phyloP scores from a whole-genome alignment of 2,113 vertebrate species.

The Seriola aureovittata region DNA sequence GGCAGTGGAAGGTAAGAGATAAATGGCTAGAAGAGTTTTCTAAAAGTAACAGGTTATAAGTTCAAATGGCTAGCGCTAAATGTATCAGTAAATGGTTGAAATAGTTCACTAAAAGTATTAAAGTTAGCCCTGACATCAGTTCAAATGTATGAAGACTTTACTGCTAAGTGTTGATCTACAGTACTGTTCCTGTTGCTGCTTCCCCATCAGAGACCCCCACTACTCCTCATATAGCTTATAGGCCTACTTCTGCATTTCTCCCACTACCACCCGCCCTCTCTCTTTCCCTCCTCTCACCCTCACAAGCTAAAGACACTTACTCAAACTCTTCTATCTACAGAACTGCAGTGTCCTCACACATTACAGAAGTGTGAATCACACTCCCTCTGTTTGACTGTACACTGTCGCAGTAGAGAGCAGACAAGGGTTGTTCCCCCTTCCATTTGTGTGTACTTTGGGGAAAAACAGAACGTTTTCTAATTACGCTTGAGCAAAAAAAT shows the following conservation, averaged over 20 bases:
- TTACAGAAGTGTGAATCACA: background rate
- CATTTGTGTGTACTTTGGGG: constrained; percentile 12
- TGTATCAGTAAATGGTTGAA: no score
- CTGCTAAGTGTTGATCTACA: background rate
- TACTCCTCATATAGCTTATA: background rate
- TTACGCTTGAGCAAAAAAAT: constrained; percentile 1
- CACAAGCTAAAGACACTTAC: constrained; percentile 2
- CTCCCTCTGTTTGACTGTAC: constrained; percentile 5
- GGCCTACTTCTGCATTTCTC: background rate
- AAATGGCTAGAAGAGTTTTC: no score
- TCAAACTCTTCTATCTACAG: background rate
- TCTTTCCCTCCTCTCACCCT: background rate
- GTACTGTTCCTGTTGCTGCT: background rate
- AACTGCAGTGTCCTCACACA: constrained; percentile 14
- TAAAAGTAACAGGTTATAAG: no score
- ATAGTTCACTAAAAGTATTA: background rate
- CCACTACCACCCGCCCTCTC: background rate
- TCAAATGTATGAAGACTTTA: background rate
- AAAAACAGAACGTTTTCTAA: constrained; percentile 12
- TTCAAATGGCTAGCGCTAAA: no score
- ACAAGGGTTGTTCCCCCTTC: background rate
- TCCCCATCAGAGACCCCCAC: background rate
- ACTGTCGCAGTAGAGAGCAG: background rate
- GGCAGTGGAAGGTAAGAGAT: background rate
- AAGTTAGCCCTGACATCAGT: background rate